phyloP scores from a whole-genome alignment of 1,140 invertebrate species.

The Papilio polytes region DNA sequence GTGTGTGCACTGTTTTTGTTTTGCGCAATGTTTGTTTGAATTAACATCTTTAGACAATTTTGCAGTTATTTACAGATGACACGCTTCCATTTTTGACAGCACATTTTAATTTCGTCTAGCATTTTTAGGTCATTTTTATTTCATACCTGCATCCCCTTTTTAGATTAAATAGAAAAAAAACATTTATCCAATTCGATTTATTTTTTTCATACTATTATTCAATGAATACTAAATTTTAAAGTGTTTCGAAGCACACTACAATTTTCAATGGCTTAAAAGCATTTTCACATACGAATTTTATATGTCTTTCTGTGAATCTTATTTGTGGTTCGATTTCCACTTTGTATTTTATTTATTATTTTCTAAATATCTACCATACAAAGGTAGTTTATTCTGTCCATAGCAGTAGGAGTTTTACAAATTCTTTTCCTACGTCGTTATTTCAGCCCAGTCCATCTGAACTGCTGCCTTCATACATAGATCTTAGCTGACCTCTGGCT shows the following conservation, averaged over 20 bases:
- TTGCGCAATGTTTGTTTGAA: neutral
- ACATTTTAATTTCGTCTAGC: neutral
- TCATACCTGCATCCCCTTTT: neutral
- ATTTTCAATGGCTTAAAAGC: neutral
- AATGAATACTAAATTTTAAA: neutral
- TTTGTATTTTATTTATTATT: neutral
- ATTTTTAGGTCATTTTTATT: neutral
- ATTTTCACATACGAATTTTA: neutral
- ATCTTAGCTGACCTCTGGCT: neutral
- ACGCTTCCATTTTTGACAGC: neutral
- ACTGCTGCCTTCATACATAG: neutral
- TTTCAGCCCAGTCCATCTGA: neutral
- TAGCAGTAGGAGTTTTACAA: too few relatives aligned
- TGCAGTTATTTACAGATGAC: neutral
- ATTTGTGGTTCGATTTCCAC: neutral
- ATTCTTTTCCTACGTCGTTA: neutral
- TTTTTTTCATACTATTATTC: too few relatives aligned
- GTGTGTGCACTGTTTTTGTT: neutral
- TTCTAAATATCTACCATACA: neutral
- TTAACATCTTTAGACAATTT: neutral
- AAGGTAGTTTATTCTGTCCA: neutral
- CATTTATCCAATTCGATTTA: too few relatives aligned
- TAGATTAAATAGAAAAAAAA: neutral
- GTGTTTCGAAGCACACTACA: conserved; percentile 10
- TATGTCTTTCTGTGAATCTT: neutral